Conservation (phyloP, 2,113 vertebrate species). For the Myiagra hebetior region DNA sequence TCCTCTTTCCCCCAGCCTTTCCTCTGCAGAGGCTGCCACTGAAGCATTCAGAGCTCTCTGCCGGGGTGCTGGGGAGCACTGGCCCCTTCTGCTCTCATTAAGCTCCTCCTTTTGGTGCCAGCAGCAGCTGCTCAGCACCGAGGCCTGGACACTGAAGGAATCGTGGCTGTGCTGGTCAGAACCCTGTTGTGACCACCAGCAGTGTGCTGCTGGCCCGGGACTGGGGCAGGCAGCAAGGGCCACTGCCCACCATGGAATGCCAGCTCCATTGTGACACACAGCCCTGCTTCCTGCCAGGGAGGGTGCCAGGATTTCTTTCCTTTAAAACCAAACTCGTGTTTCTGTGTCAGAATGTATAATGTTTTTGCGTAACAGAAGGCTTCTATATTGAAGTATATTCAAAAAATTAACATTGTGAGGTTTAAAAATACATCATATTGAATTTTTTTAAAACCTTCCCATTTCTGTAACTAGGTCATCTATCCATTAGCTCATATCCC, state of each 20-base stretch:
- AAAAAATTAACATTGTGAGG: neutral
- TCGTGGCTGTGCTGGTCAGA: neutral
- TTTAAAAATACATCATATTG: slow-evolving; percentile 41
- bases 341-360: neutral
- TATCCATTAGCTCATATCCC: slow-evolving; percentile 43
- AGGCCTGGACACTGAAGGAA: neutral
- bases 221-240: neutral
- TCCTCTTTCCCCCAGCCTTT: neutral
- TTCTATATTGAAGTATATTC: neutral
- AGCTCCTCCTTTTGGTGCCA: neutral
- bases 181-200: neutral
- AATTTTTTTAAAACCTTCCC: slow-evolving; percentile 8
- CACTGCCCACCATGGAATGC: neutral
- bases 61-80: rapidly evolving
- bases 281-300: neutral
- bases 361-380: neutral
- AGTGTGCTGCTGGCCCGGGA: neutral
- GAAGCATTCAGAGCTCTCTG: neutral
- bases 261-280: neutral
- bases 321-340: neutral
- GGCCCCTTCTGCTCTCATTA: rapidly evolving
- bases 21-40: neutral
- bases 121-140: neutral
- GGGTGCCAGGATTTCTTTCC: slow-evolving; percentile 8
- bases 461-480: slow-evolving; percentile 62